Conservation (phyloP, 2,113 vertebrate genomes). For the Loxodonta africana region DNA sequence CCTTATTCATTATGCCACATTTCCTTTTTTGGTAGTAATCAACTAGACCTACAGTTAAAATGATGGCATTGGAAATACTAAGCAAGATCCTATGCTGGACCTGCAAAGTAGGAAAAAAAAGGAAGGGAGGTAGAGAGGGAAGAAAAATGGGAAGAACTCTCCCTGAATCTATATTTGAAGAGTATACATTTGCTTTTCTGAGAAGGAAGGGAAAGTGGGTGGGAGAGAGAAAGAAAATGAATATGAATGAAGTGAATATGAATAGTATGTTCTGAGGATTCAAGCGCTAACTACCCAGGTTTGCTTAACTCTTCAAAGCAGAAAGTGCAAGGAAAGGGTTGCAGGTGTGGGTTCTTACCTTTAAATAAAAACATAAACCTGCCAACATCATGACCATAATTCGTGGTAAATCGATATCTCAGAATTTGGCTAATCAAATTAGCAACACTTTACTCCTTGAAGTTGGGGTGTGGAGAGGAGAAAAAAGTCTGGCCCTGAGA, state of each 20-base stretch:
- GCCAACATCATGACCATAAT: background rate
- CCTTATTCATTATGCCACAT: background rate
- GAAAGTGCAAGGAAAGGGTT: background rate
- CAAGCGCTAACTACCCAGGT: background rate
- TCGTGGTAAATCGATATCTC: background rate
- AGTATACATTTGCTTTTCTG: background rate
- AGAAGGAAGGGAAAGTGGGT: background rate
- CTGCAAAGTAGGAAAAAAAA: background rate
- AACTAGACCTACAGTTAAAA: background rate
- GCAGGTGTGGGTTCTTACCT: too few relatives aligned
- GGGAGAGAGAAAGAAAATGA: background rate
- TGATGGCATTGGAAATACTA: background rate
- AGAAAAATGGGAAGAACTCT: background rate
- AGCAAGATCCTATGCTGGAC: background rate
- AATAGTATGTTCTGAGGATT: background rate
- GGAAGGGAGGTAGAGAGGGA: fast-evolving
- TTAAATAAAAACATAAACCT: background rate
- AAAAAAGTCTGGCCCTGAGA: background rate
- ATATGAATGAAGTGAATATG: background rate
- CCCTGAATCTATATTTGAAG: background rate
- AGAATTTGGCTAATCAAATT: background rate
- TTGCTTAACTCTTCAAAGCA: background rate
- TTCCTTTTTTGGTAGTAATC: background rate
- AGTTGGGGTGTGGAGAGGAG: background rate
- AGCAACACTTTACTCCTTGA: background rate